phyloP scores from a whole-genome alignment of 2,113 vertebrate genomes.

The Eonycteris spelaea region DNA sequence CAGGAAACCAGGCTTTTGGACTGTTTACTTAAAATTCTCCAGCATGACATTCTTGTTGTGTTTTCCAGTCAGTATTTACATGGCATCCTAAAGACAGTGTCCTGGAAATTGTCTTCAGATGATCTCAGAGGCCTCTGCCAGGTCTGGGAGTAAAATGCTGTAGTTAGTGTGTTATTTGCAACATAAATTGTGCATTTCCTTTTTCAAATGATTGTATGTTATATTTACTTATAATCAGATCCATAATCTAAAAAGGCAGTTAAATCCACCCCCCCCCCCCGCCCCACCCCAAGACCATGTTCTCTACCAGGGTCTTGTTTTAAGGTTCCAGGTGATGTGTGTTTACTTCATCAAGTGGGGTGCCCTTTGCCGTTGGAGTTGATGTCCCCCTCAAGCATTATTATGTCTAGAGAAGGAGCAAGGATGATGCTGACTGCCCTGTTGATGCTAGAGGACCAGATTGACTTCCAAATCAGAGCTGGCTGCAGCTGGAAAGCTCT shows the following conservation, averaged over 20 bases:
- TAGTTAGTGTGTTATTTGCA: slow-evolving; percentile 26
- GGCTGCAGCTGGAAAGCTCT: neutral
- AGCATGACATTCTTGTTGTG: slow-evolving; percentile 41
- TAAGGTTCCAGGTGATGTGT: neutral
- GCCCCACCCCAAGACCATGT: neutral
- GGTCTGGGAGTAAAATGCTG: slow-evolving; percentile 29
- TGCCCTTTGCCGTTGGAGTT: neutral
- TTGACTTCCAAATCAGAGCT: neutral
- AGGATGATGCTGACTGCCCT: neutral
- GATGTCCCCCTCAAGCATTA: neutral
- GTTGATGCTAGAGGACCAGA: neutral
- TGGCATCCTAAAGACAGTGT: neutral
- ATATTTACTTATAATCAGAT: slow-evolving; percentile 41
- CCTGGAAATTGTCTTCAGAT: slow-evolving; percentile 52
- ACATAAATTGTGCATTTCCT: slow-evolving; percentile 47
- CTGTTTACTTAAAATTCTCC: slow-evolving; percentile 53
- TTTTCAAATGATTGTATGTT: slow-evolving; percentile 40
- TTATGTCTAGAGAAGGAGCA: neutral
- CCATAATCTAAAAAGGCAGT: neutral
- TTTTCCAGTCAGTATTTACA: slow-evolving; percentile 66
- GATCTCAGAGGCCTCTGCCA: slow-evolving; percentile 31
- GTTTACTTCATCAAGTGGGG: neutral
- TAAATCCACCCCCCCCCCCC: neutral
- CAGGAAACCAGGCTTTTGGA: slow-evolving; percentile 20
- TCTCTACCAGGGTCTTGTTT: neutral